Conservation (phyloP, 2,113 vertebrate species). For the Grallaria varia region DNA sequence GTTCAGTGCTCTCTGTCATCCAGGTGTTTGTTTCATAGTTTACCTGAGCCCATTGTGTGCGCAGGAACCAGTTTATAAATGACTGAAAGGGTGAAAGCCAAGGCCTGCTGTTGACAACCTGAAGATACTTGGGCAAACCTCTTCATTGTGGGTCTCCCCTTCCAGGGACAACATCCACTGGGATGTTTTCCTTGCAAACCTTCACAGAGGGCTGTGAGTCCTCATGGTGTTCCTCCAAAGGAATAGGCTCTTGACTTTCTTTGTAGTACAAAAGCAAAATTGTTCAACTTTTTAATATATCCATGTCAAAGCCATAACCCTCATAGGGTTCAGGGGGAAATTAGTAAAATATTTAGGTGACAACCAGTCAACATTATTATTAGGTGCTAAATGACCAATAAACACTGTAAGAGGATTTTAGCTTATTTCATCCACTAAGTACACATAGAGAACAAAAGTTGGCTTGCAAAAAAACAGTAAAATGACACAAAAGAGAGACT, state of each 20-base stretch:
- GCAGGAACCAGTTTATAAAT: neutral
- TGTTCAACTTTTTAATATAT: neutral
- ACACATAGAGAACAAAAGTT: neutral
- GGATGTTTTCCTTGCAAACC: neutral
- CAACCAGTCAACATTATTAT: neutral
- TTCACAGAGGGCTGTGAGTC: fast-evolving
- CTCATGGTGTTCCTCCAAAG: neutral
- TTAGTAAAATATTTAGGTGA: neutral
- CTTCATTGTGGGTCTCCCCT: fast-evolving
- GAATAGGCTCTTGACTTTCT: neutral
- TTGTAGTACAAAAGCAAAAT: neutral
- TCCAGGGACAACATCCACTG: neutral
- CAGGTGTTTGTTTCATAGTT: fast-evolving
- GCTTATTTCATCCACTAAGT: neutral
- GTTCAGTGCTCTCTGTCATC: neutral
- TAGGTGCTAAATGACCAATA: neutral
- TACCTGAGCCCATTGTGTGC: neutral
- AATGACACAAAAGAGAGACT: neutral
- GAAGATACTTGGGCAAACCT: neutral
- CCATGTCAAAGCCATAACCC: neutral
- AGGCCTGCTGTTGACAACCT: neutral
- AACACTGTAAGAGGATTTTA: neutral
- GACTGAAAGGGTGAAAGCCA: neutral
- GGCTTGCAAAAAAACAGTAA: neutral
- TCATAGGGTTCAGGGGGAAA: neutral